Percentiles rank a stretch among this genome's conserved stretches.
Evolutionary conservation across 1,140 invertebrate species (phyloP).

Genomic region (Drosophila auraria): DNA sequence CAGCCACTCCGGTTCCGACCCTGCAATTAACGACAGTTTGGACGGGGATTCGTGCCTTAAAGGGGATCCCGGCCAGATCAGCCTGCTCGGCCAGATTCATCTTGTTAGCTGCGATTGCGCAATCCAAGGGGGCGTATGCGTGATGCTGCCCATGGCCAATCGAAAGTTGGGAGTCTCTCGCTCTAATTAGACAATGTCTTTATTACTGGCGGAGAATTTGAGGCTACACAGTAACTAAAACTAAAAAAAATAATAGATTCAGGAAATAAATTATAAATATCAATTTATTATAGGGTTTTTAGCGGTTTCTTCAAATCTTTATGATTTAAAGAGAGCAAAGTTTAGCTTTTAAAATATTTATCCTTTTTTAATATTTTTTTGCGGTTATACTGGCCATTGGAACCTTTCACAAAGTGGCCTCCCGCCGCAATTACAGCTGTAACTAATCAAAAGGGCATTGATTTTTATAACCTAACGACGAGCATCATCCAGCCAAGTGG

Average conservation of each 20-base stretch:
- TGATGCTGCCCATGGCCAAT: constrained; percentile 66
- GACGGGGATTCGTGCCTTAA: constrained; percentile 25
- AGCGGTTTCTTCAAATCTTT: neutral
- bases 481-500: constrained; percentile 28
- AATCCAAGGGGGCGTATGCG: constrained; percentile 68
- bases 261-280: neutral
- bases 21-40: constrained; percentile 56
- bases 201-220: constrained; percentile 52
- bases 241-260: no score
- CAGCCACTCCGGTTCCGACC: constrained; percentile 22
- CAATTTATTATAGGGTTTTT: neutral
- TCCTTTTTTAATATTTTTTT: neutral
- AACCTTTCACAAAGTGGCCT: constrained; percentile 65
- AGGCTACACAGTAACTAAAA: constrained; percentile 4
- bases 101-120: constrained; percentile 41
- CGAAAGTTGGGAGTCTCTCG: constrained; percentile 38
- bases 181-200: constrained; percentile 81
- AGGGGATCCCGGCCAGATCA: constrained; percentile 1
- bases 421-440: constrained; percentile 66
- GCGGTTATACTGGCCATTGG: neutral
- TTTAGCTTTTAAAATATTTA: neutral
- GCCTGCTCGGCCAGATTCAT: constrained; percentile 8
- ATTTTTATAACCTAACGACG: constrained; percentile 74
- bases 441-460: constrained; percentile 81
- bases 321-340: fast-evolving